phyloP scores from a whole-genome alignment of 2,113 vertebrate genomes.

The Tychaedon coryphoeus region DNA sequence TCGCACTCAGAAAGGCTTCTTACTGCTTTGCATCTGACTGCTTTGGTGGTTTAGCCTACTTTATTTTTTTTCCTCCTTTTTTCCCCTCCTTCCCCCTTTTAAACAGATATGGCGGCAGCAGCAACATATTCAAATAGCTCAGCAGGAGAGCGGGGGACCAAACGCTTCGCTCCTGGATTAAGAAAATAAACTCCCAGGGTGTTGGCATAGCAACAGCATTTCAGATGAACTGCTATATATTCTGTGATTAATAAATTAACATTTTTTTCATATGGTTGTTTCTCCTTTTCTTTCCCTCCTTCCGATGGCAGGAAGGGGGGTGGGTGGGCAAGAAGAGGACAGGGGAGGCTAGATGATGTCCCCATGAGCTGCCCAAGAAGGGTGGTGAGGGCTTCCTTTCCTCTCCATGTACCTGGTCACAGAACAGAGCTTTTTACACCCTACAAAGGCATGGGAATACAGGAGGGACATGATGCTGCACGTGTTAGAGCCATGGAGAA shows the following conservation, averaged over 20 bases:
- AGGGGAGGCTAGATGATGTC: not conserved
- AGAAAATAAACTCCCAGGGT: slow-evolving; percentile 96
- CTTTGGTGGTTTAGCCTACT: slow-evolving; percentile 72
- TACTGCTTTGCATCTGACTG: slow-evolving; percentile 81
- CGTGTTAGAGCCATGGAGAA: fast-evolving
- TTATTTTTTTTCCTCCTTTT: not conserved
- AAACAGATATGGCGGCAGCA: slow-evolving; percentile 72
- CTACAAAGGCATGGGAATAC: fast-evolving
- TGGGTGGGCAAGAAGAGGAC: not conserved
- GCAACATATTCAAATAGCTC: slow-evolving; percentile 83
- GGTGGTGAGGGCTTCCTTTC: not conserved
- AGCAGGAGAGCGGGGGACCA: slow-evolving; percentile 88
- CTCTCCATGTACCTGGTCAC: fast-evolving
- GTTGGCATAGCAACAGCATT: slow-evolving; percentile 95
- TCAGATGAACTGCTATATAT: slow-evolving; percentile 83
- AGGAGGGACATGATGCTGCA: fast-evolving
- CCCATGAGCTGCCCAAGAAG: not conserved
- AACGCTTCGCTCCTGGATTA: slow-evolving; percentile 91
- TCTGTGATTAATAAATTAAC: slow-evolving; percentile 88
- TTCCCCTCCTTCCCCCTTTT: slow-evolving; percentile 52
- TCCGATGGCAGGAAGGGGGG: not conserved
- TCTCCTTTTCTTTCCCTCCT: slow-evolving; percentile 58
- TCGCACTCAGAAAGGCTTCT: slow-evolving; percentile 86
- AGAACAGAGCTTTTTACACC: not conserved
- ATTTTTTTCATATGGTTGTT: slow-evolving; percentile 81